Evolutionary conservation across 2,113 vertebrate genomes (phyloP).

Genomic region (Brachyistius frenatus): DNA sequence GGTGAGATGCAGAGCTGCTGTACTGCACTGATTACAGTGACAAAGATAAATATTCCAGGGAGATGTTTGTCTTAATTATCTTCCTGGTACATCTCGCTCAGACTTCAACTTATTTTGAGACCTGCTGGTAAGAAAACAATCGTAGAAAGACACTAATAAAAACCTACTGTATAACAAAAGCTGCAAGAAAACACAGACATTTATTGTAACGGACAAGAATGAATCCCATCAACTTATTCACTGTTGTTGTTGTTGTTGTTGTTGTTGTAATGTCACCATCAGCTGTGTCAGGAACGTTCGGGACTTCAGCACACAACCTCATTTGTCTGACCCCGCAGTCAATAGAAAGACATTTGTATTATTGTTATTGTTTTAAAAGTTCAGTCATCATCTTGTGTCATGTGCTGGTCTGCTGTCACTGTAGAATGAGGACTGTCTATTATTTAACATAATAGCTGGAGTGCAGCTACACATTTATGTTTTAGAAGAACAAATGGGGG

Average conservation of each 20-base stretch:
- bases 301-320: conserved; percentile 28
- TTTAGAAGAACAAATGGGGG: not conserved
- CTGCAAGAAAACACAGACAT: no score
- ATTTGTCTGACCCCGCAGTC: conserved; percentile 19
- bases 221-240: not conserved
- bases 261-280: conserved; percentile 21
- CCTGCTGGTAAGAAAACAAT: not conserved
- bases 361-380: conserved; percentile 31
- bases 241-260: not conserved
- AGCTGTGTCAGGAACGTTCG: conserved; percentile 26
- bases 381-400: conserved; percentile 46
- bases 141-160: not conserved
- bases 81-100: not conserved
- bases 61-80: not conserved
- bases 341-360: conserved; percentile 14
- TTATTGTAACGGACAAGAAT: not conserved
- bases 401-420: conserved; percentile 14
- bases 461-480: not conserved
- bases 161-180: no score
- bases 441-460: conserved; percentile 39
- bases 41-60: not conserved
- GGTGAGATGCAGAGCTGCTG: not conserved
- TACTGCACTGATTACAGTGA: not conserved
- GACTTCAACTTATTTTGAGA: not conserved
- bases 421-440: conserved; percentile 27